These are phyloP conservation scores for Sternotherus odoratus DNA, from an alignment of 2,797 vertebrate genomes.

Conservation along the genomic window DNA sequence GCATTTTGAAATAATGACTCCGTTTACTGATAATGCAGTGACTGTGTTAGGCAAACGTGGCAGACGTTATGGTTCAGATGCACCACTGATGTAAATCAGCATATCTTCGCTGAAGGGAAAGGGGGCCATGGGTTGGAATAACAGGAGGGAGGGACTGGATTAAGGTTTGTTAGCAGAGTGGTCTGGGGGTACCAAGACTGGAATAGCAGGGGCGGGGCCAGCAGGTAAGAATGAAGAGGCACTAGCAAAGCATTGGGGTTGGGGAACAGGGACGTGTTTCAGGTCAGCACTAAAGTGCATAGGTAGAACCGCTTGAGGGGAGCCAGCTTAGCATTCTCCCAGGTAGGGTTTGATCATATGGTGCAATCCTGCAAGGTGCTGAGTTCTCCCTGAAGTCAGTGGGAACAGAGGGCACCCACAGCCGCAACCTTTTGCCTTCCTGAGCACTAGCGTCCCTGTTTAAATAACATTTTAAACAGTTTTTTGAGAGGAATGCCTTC, in stretches of 20 bases:
- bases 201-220: not conserved
- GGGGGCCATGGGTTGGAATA: not conserved
- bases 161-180: rapidly evolving
- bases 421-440: not conserved
- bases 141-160: not conserved
- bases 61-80: not conserved
- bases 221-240: not conserved
- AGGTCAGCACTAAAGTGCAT: not conserved
- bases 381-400: rapidly evolving
- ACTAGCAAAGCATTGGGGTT: not conserved
- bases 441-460: rapidly evolving
- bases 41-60: not conserved
- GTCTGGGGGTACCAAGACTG: not conserved
- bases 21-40: not conserved
- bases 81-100: rapidly evolving
- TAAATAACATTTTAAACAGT: not conserved
- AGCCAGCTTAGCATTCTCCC: not conserved
- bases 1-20: not conserved
- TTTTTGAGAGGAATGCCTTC: not conserved
- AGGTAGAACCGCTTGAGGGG: not conserved
- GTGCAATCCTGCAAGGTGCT: not conserved
- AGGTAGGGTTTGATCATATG: not conserved
- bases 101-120: not conserved
- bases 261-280: not conserved
- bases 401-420: not conserved